Percentiles rank a stretch among this genome's conserved stretches.
Conservation (phyloP, 2,113 vertebrate species). For the Engystomops pustulosus region DNA sequence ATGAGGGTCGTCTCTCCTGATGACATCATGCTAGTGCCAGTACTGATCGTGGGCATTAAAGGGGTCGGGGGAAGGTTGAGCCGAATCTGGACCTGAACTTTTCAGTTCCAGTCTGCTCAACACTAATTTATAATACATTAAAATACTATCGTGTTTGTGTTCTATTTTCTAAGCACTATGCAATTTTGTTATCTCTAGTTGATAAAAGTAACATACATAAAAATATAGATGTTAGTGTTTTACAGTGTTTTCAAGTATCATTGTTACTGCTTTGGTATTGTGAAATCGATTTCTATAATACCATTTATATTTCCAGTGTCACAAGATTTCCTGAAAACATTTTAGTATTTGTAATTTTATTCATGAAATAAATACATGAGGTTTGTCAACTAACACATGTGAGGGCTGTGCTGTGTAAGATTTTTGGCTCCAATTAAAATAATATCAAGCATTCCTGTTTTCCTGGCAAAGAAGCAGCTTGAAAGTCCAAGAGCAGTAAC, state of each 20-base stretch:
- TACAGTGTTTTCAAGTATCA: neutral
- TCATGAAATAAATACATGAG: constrained; percentile 61
- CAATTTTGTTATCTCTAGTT: too few relatives aligned
- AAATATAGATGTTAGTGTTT: neutral
- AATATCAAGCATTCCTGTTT: constrained; percentile 65
- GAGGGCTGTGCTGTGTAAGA: constrained; percentile 63
- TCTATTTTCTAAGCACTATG: too few relatives aligned
- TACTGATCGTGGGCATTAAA: too few relatives aligned
- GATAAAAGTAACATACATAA: too few relatives aligned
- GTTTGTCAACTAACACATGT: constrained; percentile 59
- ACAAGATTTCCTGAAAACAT: neutral
- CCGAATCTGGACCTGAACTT: too few relatives aligned
- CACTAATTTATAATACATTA: too few relatives aligned
- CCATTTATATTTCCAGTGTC: constrained; percentile 7
- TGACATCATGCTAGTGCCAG: too few relatives aligned
- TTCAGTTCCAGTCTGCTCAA: too few relatives aligned
- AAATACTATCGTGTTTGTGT: too few relatives aligned
- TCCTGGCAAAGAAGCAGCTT: constrained; percentile 62
- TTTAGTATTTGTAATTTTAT: neutral
- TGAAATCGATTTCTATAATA: neutral
- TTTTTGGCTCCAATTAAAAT: constrained; percentile 62
- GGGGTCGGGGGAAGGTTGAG: too few relatives aligned
- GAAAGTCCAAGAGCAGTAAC: constrained; percentile 58
- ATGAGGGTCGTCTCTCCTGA: too few relatives aligned
- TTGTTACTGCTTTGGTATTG: neutral